These are phyloP conservation scores for Cecidostiba fungosa DNA, from an alignment of 2,888 invertebrate genomes.

Conservation along the genomic window DNA sequence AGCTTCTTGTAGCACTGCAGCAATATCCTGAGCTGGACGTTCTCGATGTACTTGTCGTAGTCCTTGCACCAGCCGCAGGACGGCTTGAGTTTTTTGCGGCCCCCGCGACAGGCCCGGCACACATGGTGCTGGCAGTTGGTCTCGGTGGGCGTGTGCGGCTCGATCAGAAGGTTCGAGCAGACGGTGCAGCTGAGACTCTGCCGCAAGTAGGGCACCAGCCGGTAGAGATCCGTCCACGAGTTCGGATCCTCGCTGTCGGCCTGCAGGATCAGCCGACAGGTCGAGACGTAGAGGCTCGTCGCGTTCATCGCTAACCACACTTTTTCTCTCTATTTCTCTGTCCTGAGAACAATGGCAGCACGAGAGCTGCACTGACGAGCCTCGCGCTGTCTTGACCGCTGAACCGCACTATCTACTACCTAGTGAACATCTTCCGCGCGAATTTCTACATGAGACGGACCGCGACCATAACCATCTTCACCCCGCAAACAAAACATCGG, in stretches of 20 bases:
- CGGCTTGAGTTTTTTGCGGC: constrained; percentile 91
- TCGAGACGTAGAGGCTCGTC: constrained; percentile 90
- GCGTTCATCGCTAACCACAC: constrained; percentile 86
- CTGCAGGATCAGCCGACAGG: constrained; percentile 89
- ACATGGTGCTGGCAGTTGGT: constrained; percentile 94
- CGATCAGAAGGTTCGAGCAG: constrained; percentile 90
- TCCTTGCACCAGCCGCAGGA: constrained; percentile 93
- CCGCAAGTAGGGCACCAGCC: constrained; percentile 91
- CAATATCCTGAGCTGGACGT: constrained; percentile 89
- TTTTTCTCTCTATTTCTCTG: constrained; percentile 4
- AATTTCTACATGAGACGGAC: not conserved
- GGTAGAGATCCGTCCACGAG: constrained; percentile 90
- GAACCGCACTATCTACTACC: constrained; percentile 22
- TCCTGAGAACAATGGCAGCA: not conserved
- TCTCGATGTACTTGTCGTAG: constrained; percentile 90
- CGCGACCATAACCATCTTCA: constrained; percentile 54
- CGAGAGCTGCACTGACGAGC: constrained; percentile 9
- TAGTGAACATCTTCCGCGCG: constrained; percentile 45
- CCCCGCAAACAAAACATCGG: constrained; percentile 62
- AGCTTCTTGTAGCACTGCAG: constrained; percentile 94
- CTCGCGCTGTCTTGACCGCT: constrained; percentile 9
- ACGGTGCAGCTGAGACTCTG: constrained; percentile 95
- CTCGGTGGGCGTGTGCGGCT: constrained; percentile 90
- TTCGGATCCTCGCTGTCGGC: constrained; percentile 87
- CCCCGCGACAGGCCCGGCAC: constrained; percentile 91